Base-by-base conservation (phyloP, 2,797 vertebrate species). In the Amblyopsis hoosieri region DNA sequence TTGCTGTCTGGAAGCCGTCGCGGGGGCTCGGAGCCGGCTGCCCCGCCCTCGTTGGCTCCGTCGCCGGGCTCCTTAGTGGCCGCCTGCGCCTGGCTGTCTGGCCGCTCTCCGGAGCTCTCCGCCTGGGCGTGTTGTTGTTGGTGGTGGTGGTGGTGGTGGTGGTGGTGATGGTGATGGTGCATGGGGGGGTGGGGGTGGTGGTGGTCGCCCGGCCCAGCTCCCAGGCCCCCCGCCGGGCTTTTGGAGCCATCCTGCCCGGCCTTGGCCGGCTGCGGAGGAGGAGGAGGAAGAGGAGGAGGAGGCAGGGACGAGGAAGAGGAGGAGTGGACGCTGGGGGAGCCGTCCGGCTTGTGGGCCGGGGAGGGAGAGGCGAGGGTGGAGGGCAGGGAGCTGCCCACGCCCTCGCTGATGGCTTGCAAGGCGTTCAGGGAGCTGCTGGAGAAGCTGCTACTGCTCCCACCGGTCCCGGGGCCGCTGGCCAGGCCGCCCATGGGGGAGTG, bases 371-470 rank as follows among this genome's bases (percentile, higher is more conserved):
- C 94, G 33, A 98, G 89, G 0, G 96, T 94, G 15, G 96, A 96
- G 64, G 96, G 85, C 37, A 98, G 93, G 9, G 96, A 95, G 71
- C 95, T 97, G 51, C 97, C 97, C 8, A 99, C 96, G 1, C 97
- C 97, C 79, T 99, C 97, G 62, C 97, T 99, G 78, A 99, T 99
- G 59, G 97, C 97, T 85, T 98, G 97, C 64, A 99, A 93, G 59
- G 97, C 97, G 29, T 96, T 98, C 19, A 99, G 92, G 13, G 97
- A 99, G 85, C 96, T 99, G 88, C 96, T 99, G 59, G 97, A 98
- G 84, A 96, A 99, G 69, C 87, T 94, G 81, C 89, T 94, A 66
- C 84, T 92, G 69, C 93, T 76, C 0, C 94, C 95, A 82, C 94
- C 78, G 87, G 87, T 76, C 72, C 92, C 79, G 14, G 91, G 85